Evolutionary conservation across 1,140 invertebrate genomes (phyloP).

Genomic region (Cherax quadricarinatus): DNA sequence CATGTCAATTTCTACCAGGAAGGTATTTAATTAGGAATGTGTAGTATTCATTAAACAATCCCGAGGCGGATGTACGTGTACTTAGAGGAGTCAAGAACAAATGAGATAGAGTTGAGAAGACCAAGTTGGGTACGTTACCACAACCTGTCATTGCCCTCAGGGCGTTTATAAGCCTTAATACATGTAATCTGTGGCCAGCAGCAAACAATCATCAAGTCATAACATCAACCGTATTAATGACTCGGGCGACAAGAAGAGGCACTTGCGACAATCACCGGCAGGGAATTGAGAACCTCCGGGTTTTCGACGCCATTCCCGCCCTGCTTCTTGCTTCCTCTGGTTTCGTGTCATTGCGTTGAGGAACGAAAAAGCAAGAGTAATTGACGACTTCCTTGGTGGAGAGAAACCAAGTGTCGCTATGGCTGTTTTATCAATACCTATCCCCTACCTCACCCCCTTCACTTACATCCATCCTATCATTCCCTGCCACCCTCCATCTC

Average conservation of each 20-base stretch:
- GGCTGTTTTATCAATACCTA: conserved; percentile 33
- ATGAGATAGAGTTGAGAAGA: conserved; percentile 1
- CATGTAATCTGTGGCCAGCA: neutral
- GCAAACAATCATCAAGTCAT: conserved; percentile 3
- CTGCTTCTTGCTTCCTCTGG: neutral
- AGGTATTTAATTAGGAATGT: neutral
- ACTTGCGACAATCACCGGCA: conserved; percentile 21
- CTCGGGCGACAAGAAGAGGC: neutral
- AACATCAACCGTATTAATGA: conserved; percentile 15
- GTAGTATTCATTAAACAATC: neutral
- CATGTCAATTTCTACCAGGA: too few relatives aligned
- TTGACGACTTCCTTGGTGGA: conserved; percentile 47
- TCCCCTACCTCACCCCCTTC: too few relatives aligned
- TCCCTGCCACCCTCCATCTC: neutral
- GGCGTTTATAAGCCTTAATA: neutral
- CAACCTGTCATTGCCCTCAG: neutral
- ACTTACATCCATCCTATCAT: neutral
- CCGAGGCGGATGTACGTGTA: neutral
- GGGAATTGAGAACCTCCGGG: neutral
- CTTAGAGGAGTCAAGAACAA: neutral
- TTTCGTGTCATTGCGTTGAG: conserved; percentile 23
- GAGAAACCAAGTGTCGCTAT: conserved; percentile 10
- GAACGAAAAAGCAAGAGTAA: conserved; percentile 20
- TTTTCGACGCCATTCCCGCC: neutral
- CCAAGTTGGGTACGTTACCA: neutral